Base-by-base conservation (phyloP, 2,797 vertebrate genomes). In the Etheostoma perlongum region DNA sequence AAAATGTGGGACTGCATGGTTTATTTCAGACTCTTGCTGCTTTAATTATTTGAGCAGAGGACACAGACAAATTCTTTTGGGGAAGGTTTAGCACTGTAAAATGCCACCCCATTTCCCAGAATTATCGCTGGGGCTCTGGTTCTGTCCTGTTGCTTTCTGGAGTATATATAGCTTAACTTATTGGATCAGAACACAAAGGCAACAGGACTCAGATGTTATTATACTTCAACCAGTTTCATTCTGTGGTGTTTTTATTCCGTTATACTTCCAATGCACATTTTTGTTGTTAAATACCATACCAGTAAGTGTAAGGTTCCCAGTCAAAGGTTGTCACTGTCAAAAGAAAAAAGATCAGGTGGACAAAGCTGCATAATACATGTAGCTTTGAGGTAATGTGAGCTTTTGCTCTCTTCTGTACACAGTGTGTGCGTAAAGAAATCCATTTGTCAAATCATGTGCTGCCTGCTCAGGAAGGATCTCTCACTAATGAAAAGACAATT, bases 401-500 rank as follows among this genome's bases (percentile, higher is more conserved):
- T 13, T 48, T 65, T 44, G 11, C 46, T 67, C 12, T 59, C 40
- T 36, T 58, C 49, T 62, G 12, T 40, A 61, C 63, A 71, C 53
- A 74, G 57, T 40, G 61, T 16, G 72, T 47, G 27, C 55, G n/a
- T 59, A 10, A 53, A 48, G n/a, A 68, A 68, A 78, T 71, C 30
- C 25, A 72, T 52, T 40, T 36, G 54, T 79, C 47, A 49, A 19
- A 75, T 78, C 44, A 74, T 72, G 74, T 81, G 70, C 65, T 55
- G 53, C 19, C 48, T 64, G 70, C 60, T 72, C 14, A 33, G 58
- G 15, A 69, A 59, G 55, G 51, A 84, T 83, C 83, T 85, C 51
- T 88, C 51, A 67, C 70, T 84, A 89, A 93, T 89, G 83, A 92
- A 91, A 91, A 89, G 58, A 84, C 88, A 90, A 85, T 91, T 93